Evolutionary conservation across 2,113 vertebrate species (phyloP).

Genomic region (Crocuta crocuta): DNA sequence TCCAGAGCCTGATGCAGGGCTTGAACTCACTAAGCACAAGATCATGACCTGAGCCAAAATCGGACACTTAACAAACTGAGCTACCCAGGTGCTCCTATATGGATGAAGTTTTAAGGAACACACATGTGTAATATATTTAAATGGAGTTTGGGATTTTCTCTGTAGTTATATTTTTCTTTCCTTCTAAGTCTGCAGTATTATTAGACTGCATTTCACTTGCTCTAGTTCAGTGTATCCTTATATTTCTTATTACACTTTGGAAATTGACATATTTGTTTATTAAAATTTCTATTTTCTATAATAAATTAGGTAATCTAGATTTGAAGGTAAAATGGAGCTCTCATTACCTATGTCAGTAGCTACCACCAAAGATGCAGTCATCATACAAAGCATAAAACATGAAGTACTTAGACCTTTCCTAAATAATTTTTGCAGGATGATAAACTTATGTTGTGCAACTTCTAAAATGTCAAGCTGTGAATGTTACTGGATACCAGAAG

Average conservation of each 20-base stretch:
- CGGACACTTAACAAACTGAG: no score
- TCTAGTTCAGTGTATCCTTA: neutral
- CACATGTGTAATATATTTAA: neutral
- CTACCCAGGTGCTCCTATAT: no score
- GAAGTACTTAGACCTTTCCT: constrained; percentile 32
- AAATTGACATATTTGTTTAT: neutral
- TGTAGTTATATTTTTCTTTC: neutral
- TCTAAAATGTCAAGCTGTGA: constrained; percentile 67
- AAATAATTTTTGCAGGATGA: constrained; percentile 12
- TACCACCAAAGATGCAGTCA: neutral
- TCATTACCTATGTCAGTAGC: neutral
- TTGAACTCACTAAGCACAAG: no score
- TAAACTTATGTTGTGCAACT: constrained; percentile 50
- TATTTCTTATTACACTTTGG: neutral
- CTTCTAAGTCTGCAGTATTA: neutral
- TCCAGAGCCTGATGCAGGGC: no score
- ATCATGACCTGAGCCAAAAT: no score
- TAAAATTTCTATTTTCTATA: neutral
- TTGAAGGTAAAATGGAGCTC: neutral
- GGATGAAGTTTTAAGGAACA: neutral
- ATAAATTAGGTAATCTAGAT: neutral
- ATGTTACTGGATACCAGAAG: constrained; percentile 39
- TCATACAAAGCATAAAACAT: neutral
- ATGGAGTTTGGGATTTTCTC: neutral
- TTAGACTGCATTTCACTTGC: neutral